Evolutionary conservation across 2,888 invertebrate species (phyloP).

Genomic region (Pandemis cinnamomeana): DNA sequence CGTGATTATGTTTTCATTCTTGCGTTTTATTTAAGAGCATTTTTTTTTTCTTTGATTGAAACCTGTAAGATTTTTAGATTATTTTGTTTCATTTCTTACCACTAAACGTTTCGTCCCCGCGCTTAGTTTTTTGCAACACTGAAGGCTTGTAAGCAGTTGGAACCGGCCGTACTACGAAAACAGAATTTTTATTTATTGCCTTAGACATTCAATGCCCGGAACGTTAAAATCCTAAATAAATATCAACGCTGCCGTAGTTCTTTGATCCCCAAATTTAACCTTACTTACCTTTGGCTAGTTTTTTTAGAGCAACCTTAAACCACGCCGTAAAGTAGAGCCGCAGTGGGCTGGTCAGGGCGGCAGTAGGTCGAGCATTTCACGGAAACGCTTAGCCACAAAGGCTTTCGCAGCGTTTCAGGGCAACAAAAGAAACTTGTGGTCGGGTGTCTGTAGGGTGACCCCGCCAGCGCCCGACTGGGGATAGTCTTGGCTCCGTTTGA

Average conservation of each 20-base stretch:
- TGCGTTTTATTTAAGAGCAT: background rate
- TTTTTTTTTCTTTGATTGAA: too few relatives aligned
- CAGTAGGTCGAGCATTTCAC: conserved; percentile 47
- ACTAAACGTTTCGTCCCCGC: background rate
- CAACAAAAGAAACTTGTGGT: conserved; percentile 57
- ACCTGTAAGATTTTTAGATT: too few relatives aligned
- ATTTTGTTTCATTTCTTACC: too few relatives aligned
- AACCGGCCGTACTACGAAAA: background rate
- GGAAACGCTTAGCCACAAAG: conserved; percentile 56
- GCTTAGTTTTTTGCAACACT: background rate
- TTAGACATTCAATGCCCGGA: background rate
- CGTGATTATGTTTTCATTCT: background rate
- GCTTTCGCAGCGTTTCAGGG: conserved; percentile 53
- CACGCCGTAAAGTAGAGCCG: conserved; percentile 19
- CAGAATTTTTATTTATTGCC: background rate
- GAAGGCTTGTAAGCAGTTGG: background rate
- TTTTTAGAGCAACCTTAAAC: background rate
- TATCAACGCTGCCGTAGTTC: background rate
- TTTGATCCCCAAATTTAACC: background rate
- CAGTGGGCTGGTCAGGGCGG: conserved; percentile 29
- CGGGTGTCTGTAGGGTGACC: conserved; percentile 44
- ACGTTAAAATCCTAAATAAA: background rate
- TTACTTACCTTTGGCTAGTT: background rate
- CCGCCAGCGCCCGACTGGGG: background rate
- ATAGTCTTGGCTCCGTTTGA: background rate